phyloP scores from a whole-genome alignment of 2,113 vertebrate genomes.

The Corynorhinus townsendii region DNA sequence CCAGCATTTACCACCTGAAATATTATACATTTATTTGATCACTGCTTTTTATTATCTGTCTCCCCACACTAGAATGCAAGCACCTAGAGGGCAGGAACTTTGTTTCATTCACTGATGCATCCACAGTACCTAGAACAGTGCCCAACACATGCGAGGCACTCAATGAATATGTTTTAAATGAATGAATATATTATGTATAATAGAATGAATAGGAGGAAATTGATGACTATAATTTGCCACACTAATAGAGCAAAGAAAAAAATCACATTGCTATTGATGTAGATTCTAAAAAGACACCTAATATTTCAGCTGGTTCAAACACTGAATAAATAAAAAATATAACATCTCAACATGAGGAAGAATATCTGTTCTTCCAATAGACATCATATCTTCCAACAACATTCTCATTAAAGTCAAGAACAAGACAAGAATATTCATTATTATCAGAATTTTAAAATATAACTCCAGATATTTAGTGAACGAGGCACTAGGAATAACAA shows the following conservation, averaged over 20 bases:
- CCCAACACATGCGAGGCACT: neutral
- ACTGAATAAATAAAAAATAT: neutral
- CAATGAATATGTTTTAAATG: neutral
- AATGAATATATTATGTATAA: neutral
- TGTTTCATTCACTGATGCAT: neutral
- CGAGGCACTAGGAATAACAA: neutral
- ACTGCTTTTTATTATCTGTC: neutral
- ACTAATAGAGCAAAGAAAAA: neutral
- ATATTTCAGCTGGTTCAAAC: neutral
- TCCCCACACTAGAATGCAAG: neutral
- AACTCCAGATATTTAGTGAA: neutral
- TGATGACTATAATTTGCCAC: neutral
- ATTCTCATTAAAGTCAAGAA: neutral
- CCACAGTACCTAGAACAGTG: neutral
- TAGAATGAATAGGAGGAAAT: neutral
- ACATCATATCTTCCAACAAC: neutral
- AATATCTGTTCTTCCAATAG: neutral
- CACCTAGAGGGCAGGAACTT: neutral
- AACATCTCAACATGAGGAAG: neutral
- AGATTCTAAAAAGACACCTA: neutral
- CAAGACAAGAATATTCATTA: neutral
- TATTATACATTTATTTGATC: neutral
- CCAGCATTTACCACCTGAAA: neutral
- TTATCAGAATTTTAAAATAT: neutral
- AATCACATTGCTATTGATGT: neutral